These are phyloP conservation scores for Drosophila mercatorum DNA, from an alignment of 2,888 invertebrate species.

Conservation along the genomic window DNA sequence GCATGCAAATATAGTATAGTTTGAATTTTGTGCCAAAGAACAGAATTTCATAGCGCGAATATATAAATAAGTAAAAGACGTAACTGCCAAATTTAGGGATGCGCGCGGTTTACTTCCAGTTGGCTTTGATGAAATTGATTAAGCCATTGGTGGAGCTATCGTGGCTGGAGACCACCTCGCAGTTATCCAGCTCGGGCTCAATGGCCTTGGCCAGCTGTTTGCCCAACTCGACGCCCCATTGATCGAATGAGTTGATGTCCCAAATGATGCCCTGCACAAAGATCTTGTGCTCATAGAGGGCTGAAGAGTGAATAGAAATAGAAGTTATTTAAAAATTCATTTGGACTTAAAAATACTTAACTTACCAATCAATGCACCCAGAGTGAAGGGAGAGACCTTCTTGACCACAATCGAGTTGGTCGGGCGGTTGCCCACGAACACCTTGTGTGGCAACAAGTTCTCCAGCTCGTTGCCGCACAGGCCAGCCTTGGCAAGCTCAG, in stretches of 20 bases:
- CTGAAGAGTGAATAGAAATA: slow-evolving; percentile 85
- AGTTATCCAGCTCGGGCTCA: slow-evolving; percentile 94
- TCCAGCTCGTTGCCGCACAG: slow-evolving; percentile 89
- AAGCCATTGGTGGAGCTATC: slow-evolving; percentile 98
- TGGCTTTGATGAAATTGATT: slow-evolving; percentile 95
- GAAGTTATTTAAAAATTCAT: neutral
- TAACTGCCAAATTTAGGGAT: slow-evolving; percentile 16
- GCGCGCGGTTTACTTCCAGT: slow-evolving; percentile 83
- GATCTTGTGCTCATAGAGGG: slow-evolving; percentile 99
- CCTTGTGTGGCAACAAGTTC: slow-evolving; percentile 96
- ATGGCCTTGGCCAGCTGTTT: slow-evolving; percentile 99
- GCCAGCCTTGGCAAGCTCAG: slow-evolving; percentile 92
- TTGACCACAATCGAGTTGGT: slow-evolving; percentile 98
- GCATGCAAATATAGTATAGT: slow-evolving; percentile 52
- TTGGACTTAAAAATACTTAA: slow-evolving; percentile 1
- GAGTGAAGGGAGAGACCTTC: slow-evolving; percentile 95
- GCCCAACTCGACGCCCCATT: slow-evolving; percentile 99
- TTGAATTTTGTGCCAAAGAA: slow-evolving; percentile 53
- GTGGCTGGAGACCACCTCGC: slow-evolving; percentile 89
- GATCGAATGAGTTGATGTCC: slow-evolving; percentile 99
- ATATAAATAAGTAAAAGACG: slow-evolving; percentile 34
- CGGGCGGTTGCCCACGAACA: slow-evolving; percentile 98
- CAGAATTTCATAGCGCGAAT: slow-evolving; percentile 29
- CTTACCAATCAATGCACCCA: slow-evolving; percentile 96
- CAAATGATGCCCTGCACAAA: slow-evolving; percentile 99